Base-by-base conservation (phyloP, 2,888 invertebrate species). In the Campoplex capitator region DNA sequence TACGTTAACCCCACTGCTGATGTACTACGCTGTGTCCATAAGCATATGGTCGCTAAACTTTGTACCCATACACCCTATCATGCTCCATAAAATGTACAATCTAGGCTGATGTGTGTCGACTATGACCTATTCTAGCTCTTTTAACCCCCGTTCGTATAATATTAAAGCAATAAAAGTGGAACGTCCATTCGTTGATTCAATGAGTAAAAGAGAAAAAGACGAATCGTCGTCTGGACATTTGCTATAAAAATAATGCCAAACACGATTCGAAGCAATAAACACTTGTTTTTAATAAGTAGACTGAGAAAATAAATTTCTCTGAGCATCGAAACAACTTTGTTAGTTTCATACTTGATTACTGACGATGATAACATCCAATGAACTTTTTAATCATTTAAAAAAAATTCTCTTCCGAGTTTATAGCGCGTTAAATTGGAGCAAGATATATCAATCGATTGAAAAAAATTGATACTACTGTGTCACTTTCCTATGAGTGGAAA, bases 61-160 rank as follows among this genome's bases (percentile, higher is more conserved):
- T 65, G 67, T 68, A 56, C 74, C 67, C 67, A 35, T 54, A 78
- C 65, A 54, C 56, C 48, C n/a, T 71, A 45, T 79, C 28, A 58
- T 56, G 56, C 48, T 58, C 58, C 54, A 70, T 74, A 84, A 78
- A 79, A 45, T 62, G 51, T 32, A 16, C 74, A 82, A 84, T 84
- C 84, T 87, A 87, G 87, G 87, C 82, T 76, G 84, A 67, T 70
- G 84, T 58, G 51, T 81, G 84, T 77, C 77, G 68, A 73, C 68
- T 74, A 54, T 58, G 84, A 84, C 87, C 84, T 82, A 71, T 62
- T 68, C 68, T 35, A 45, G 56, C 45, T 42, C 68, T 75, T 56
- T 75, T 28, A 32, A 73, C 32, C 62, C 51, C 16, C 56, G 35
- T 70, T 71, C 48, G 56, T 54, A n/a, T 48, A 77, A 71, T 58